These are phyloP conservation scores for Unio pictorum DNA, from an alignment of 2,888 invertebrate species.

Conservation along the genomic window DNA sequence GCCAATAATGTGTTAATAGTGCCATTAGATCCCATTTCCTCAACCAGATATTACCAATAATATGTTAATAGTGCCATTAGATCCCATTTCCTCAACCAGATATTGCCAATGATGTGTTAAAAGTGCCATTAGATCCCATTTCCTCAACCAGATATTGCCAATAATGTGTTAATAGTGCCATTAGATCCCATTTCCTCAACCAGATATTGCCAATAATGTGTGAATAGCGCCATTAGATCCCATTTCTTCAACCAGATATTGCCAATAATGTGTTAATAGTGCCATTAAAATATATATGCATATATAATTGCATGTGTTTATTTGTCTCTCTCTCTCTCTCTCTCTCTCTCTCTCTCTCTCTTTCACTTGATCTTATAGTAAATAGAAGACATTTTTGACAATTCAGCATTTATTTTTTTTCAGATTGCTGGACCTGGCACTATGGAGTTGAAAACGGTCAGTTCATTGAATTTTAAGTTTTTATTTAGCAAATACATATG, in stretches of 20 bases:
- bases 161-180: neutral
- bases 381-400: neutral
- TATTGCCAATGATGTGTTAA: neutral
- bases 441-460: conserved; percentile 48
- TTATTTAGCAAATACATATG: neutral
- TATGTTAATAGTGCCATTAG: neutral
- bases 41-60: no score
- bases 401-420: conserved; percentile 9
- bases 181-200: neutral
- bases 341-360: no score
- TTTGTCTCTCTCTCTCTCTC: neutral
- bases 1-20: neutral
- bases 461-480: conserved; percentile 10
- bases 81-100: no score
- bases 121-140: no score
- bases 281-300: neutral
- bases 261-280: neutral
- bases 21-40: no score
- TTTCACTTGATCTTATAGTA: no score
- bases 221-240: neutral
- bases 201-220: neutral
- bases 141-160: no score
- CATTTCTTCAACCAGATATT: neutral
- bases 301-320: neutral
- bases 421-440: conserved; percentile 45